Evolutionary conservation across 2,888 invertebrate species (phyloP).

Genomic region (Aradus depressus): DNA sequence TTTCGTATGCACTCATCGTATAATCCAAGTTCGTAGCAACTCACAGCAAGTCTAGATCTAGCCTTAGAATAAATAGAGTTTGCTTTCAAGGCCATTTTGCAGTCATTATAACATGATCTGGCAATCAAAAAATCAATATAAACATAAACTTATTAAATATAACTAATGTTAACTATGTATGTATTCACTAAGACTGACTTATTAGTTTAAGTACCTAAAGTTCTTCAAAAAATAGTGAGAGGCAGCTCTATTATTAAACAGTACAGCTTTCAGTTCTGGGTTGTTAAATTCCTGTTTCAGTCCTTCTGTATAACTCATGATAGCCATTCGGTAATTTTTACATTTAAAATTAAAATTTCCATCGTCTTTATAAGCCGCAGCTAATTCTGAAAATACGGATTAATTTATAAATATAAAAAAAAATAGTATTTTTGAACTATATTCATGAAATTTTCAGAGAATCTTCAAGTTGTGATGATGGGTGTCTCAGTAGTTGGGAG

Average conservation of each 20-base stretch:
- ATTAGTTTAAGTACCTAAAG: slow-evolving; percentile 48
- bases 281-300: slow-evolving; percentile 63
- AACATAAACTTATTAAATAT: neutral
- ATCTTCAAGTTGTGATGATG: too few species aligned
- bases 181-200: neutral
- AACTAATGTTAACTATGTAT: neutral
- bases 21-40: slow-evolving; percentile 52
- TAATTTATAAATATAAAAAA: neutral
- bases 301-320: slow-evolving; percentile 80
- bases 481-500: too few species aligned
- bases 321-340: slow-evolving; percentile 83
- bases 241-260: slow-evolving; percentile 88
- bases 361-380: slow-evolving; percentile 83
- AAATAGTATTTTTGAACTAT: too few species aligned
- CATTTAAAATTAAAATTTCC: slow-evolving; percentile 91
- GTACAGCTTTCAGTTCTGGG: slow-evolving; percentile 60
- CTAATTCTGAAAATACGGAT: slow-evolving; percentile 55
- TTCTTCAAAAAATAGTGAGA: slow-evolving; percentile 76
- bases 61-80: slow-evolving; percentile 71
- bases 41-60: slow-evolving; percentile 59
- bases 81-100: slow-evolving; percentile 61
- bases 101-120: slow-evolving; percentile 66
- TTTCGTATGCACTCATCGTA: slow-evolving; percentile 60
- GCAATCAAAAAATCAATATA: slow-evolving; percentile 25
- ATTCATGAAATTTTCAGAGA: too few species aligned